These are phyloP conservation scores for Philantomba maxwellii DNA, from an alignment of 2,113 vertebrate species.

Conservation along the genomic window DNA sequence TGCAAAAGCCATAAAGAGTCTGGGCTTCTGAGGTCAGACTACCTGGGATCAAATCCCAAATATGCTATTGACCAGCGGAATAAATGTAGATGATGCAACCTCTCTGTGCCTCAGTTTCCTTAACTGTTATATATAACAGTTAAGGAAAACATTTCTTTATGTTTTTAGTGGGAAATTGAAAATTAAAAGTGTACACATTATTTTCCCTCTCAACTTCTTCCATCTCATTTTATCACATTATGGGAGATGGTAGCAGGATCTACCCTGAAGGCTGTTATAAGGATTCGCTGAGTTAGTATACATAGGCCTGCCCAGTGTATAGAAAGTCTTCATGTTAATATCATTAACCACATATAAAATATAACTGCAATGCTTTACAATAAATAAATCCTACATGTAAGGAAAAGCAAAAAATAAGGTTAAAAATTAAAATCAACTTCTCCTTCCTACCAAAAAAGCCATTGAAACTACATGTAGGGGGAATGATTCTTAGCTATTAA, in stretches of 20 bases:
- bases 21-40: background rate
- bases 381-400: background rate
- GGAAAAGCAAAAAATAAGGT: background rate
- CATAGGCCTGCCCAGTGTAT: background rate
- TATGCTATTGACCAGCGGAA: background rate
- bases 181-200: background rate
- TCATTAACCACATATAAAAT: background rate
- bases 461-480: background rate
- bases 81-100: background rate
- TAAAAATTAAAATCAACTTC: background rate
- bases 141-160: background rate
- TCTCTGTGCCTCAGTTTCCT: background rate
- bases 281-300: background rate
- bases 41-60: background rate
- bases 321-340: background rate
- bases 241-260: background rate
- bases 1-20: background rate
- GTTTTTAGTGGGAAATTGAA: background rate
- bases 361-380: background rate
- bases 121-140: background rate
- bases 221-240: background rate
- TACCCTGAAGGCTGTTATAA: background rate
- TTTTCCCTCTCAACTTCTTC: background rate
- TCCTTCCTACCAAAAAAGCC: rapidly evolving
- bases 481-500: background rate